phyloP scores from a whole-genome alignment of 64 coral and sea anemone genomes.

The Montipora sp. region DNA sequence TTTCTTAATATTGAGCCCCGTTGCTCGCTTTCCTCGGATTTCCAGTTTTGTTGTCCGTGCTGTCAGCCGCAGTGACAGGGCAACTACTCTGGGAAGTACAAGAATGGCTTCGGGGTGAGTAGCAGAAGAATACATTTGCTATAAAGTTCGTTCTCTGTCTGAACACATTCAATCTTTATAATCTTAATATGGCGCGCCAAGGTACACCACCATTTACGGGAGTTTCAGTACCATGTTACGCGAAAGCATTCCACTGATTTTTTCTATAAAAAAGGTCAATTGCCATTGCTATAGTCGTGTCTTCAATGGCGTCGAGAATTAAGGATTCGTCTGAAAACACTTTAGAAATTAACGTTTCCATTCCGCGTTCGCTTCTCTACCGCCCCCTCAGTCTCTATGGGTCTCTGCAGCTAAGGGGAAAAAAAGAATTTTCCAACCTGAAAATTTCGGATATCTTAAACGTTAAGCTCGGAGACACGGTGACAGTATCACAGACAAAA shows the following conservation, averaged over 20 bases:
- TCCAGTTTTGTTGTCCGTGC: slow-evolving; percentile 14
- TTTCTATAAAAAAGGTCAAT: background rate
- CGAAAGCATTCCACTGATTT: background rate
- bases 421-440: background rate
- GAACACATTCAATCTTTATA: background rate
- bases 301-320: background rate
- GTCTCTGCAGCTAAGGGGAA: background rate
- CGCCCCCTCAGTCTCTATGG: slow-evolving; percentile 22
- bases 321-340: background rate
- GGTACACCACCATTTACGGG: background rate
- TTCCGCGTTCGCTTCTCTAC: slow-evolving; percentile 32
- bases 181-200: slow-evolving; percentile 27
- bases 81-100: slow-evolving; percentile 9
- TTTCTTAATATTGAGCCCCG: slow-evolving; percentile 33
- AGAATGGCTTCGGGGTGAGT: slow-evolving; percentile 52
- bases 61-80: background rate
- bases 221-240: slow-evolving; percentile 14
- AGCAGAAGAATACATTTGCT: background rate
- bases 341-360: background rate
- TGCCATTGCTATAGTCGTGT: background rate
- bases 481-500: background rate
- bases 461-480: background rate
- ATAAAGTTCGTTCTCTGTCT: slow-evolving; percentile 9
- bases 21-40: slow-evolving; percentile 6
- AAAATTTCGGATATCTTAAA: background rate